A percentile compares a stretch with the other conserved stretches of the same genome.
Evolutionary conservation across 2,888 invertebrate genomes (phyloP).

Genomic region (Cloeon dipterum): DNA sequence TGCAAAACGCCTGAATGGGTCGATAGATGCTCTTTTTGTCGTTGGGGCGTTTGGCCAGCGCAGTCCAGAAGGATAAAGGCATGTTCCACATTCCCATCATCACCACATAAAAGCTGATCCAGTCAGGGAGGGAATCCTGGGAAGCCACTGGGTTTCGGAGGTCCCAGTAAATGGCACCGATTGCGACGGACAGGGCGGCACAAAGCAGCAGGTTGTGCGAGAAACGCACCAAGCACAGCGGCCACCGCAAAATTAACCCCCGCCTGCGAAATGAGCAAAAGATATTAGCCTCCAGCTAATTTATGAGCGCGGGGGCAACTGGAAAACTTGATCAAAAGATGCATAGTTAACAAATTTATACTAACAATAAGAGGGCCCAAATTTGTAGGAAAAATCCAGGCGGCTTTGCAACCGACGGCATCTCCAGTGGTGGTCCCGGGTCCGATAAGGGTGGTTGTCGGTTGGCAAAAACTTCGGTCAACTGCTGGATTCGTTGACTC

Average conservation of each 20-base stretch:
- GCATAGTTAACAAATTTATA: slow-evolving; percentile 6
- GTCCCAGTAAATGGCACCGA: slow-evolving; percentile 80
- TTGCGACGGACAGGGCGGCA: slow-evolving; percentile 56
- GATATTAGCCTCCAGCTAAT: too few species aligned
- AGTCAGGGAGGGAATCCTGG: slow-evolving; percentile 19
- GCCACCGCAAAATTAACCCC: slow-evolving; percentile 22
- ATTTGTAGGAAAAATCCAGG: slow-evolving; percentile 45
- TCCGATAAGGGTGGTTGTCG: slow-evolving; percentile 37
- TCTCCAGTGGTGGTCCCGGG: slow-evolving; percentile 56
- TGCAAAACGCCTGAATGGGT: too few species aligned
- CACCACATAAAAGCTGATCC: slow-evolving; percentile 62
- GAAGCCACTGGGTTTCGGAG: slow-evolving; percentile 48
- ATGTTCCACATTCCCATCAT: slow-evolving; percentile 68
- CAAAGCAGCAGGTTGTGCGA: slow-evolving; percentile 55
- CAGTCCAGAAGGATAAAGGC: too few species aligned
- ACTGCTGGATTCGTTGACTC: slow-evolving; percentile 72
- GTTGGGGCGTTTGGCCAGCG: too few species aligned
- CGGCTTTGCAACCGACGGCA: slow-evolving; percentile 37
- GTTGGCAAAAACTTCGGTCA: slow-evolving; percentile 58
- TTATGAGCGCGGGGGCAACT: not conserved
- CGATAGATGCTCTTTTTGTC: too few species aligned
- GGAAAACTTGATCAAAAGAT: too few species aligned
- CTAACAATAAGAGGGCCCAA: slow-evolving; percentile 40
- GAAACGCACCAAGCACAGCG: slow-evolving; percentile 31
- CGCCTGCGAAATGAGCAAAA: too few species aligned